A percentile compares a stretch with the other conserved stretches of the same genome.
These are phyloP conservation scores for Cryptophagus acutangulus DNA, from an alignment of 2,888 invertebrate genomes.

Conservation along the genomic window DNA sequence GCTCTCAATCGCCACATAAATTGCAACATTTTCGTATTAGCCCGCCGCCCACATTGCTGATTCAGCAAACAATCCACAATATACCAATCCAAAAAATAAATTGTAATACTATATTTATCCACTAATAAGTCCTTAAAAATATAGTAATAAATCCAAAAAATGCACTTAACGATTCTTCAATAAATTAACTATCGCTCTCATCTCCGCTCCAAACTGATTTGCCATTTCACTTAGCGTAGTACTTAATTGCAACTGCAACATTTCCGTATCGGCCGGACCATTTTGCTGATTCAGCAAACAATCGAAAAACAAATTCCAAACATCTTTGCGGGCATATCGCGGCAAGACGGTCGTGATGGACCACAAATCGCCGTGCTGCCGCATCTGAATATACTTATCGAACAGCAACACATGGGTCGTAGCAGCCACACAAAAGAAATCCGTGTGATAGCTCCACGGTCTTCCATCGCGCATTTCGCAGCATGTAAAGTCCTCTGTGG, in stretches of 20 bases:
- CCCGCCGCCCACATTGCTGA: slow-evolving; percentile 43
- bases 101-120: too few species aligned
- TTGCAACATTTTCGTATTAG: slow-evolving; percentile 35
- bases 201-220: slow-evolving; percentile 28
- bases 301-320: slow-evolving; percentile 79
- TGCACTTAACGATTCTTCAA: slow-evolving; percentile 44
- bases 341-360: slow-evolving; percentile 40
- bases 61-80: slow-evolving; percentile 79
- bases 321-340: slow-evolving; percentile 56
- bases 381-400: slow-evolving; percentile 79
- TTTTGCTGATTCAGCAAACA: slow-evolving; percentile 64
- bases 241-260: slow-evolving; percentile 32
- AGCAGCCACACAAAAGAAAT: slow-evolving; percentile 83
- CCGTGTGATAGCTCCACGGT: slow-evolving; percentile 93
- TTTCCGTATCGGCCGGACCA: slow-evolving; percentile 38
- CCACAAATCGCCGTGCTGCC: slow-evolving; percentile 42
- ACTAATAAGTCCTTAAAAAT: too few species aligned
- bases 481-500: slow-evolving; percentile 74
- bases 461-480: slow-evolving; percentile 86
- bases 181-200: slow-evolving; percentile 39
- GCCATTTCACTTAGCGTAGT: slow-evolving; percentile 27
- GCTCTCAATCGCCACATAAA: slow-evolving; percentile 34
- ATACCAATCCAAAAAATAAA: too few species aligned
- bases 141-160: too few species aligned
- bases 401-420: slow-evolving; percentile 83